These are phyloP conservation scores for Hypercompe scribonia DNA, from an alignment of 2,888 invertebrate species.

Conservation along the genomic window DNA sequence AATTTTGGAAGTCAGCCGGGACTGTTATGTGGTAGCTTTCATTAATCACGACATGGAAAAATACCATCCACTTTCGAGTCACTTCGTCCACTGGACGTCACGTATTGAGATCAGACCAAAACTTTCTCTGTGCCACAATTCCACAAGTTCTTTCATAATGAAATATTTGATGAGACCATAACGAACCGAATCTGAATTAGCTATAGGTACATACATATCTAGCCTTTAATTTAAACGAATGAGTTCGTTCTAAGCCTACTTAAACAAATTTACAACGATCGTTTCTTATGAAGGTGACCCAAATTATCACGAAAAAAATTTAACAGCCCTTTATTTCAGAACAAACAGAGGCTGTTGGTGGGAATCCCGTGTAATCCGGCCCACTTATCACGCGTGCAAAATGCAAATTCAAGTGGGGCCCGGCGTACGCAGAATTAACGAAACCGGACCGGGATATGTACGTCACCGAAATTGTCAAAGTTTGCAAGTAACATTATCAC, in stretches of 20 bases:
- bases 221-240: constrained; percentile 76
- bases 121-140: constrained; percentile 40
- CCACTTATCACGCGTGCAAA: constrained; percentile 87
- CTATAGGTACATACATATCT: constrained; percentile 54
- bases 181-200: constrained; percentile 54
- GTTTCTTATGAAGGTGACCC: constrained; percentile 84
- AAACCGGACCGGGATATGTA: constrained; percentile 68
- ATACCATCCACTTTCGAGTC: constrained; percentile 68
- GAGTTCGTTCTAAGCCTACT: constrained; percentile 78
- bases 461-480: constrained; percentile 83
- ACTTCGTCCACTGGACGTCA: constrained; percentile 62
- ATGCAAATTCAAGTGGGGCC: constrained; percentile 82
- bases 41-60: constrained; percentile 82
- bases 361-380: constrained; percentile 84
- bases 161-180: constrained; percentile 25
- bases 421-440: constrained; percentile 81
- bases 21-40: constrained; percentile 75
- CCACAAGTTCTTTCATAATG: constrained; percentile 24
- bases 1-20: constrained; percentile 86
- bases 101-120: constrained; percentile 42
- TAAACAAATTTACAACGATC: constrained; percentile 84
- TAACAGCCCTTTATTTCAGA: constrained; percentile 86
- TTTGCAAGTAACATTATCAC: constrained; percentile 73
- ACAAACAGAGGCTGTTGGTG: constrained; percentile 84
- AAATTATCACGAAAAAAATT: constrained; percentile 86